A percentile compares a stretch with the other conserved stretches of the same genome.
These are phyloP conservation scores for Labeo catla DNA, from an alignment of 2,113 vertebrate species.

Conservation along the genomic window DNA sequence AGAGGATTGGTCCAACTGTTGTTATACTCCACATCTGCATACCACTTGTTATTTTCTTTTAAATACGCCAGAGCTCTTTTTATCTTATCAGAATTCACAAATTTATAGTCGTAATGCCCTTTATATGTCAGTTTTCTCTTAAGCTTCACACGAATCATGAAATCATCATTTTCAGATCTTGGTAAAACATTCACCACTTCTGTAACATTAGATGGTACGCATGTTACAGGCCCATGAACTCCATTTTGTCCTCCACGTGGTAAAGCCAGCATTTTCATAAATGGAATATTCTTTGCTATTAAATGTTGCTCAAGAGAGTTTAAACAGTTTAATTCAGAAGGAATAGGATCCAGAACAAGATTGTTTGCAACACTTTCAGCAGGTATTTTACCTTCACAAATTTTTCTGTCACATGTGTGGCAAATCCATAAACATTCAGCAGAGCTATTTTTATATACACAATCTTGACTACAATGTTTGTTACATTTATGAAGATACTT, in stretches of 20 bases:
- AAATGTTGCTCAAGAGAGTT: too few species aligned
- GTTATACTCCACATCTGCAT: background rate
- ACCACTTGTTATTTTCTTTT: too few species aligned
- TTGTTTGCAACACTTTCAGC: too few species aligned
- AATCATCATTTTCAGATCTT: background rate
- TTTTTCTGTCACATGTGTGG: slow-evolving; percentile 26
- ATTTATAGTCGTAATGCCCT: too few species aligned
- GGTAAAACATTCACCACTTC: slow-evolving; percentile 12
- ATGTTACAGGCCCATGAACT: slow-evolving; percentile 10
- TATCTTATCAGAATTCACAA: too few species aligned
- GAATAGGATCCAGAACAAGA: too few species aligned
- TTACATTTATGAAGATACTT: slow-evolving; percentile 33
- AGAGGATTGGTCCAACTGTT: too few species aligned
- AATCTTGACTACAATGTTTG: background rate
- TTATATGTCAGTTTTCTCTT: too few species aligned
- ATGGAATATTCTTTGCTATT: slow-evolving; percentile 38
- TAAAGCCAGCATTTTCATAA: slow-evolving; percentile 38
- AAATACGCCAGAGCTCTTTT: too few species aligned
- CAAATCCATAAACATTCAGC: slow-evolving; percentile 27
- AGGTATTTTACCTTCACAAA: too few species aligned
- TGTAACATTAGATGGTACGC: background rate
- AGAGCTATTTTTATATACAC: background rate
- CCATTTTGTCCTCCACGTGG: slow-evolving; percentile 47
- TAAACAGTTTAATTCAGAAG: too few species aligned
- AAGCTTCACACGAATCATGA: too few species aligned